Base-by-base conservation (phyloP, 1,140 invertebrate species). In the Aphelinus certus region DNA sequence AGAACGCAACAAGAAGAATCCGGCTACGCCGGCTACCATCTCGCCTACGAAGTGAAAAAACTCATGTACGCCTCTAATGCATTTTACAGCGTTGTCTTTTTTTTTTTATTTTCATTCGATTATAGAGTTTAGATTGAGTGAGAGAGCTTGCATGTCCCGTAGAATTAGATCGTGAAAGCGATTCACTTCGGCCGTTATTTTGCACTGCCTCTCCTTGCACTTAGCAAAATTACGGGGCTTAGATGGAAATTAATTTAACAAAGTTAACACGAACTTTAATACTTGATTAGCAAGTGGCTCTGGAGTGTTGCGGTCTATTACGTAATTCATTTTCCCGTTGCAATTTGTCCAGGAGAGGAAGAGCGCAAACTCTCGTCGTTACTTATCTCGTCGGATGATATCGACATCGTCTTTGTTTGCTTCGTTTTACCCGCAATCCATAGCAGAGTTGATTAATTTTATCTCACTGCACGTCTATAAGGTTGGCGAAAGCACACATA, bases 41-140 rank as follows among this genome's bases (percentile, higher is more conserved):
- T 98, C 90, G 95, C 96, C 92, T 98, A 97, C 92, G 96, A 98
- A 96, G 96, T 98, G 91, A 97, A 98, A 95, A 98, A 98, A 92
- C 95, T 98, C 92, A 97, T 98, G 96, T 97, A 97, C 92, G 95
- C 93, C 91, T 92, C 87, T 89, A 68, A 68, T 9, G 65, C 48
- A 48, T 69, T 53, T 45, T 76, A 45, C 66, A 65, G 47, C 65
- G 85, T 83, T 81, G 63, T 79, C 65, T 80, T 1, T 42, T 55
- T 62, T 62, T 65, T 26, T 76, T 65, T 60, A 61, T 47, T 66
- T 66, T 64, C 26, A 26, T 26, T 26, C 26, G 26, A 26, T 26
- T 26, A 26, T 26, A 26, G 26, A 26, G 26, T 26, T 0, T 26
- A 26, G 26, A 55, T 26, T 61, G 2, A 48, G 57, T 61, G 46